Evolutionary conservation across 2,797 vertebrate species (phyloP).

Genomic region (Eulemur mongoz): DNA sequence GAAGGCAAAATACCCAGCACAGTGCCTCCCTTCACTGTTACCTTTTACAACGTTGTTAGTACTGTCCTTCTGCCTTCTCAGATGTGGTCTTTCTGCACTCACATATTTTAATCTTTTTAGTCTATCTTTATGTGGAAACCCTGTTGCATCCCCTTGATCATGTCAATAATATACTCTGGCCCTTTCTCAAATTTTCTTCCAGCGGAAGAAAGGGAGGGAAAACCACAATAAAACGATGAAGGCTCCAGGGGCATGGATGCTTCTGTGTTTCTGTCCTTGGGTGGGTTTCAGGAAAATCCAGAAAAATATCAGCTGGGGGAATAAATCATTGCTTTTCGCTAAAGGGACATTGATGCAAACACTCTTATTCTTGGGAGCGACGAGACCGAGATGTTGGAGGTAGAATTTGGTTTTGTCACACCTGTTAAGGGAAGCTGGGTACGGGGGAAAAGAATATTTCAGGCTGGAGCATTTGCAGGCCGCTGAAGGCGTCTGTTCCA

Average conservation of each 20-base stretch:
- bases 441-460: background rate
- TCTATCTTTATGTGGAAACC: background rate
- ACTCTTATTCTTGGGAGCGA: background rate
- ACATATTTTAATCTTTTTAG: background rate
- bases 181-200: background rate
- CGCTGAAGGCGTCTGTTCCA: background rate
- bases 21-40: background rate
- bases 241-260: background rate
- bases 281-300: background rate
- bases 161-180: background rate
- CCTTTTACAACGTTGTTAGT: background rate
- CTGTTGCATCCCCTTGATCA: background rate
- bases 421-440: background rate
- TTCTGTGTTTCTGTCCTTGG: background rate
- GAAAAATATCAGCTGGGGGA: background rate
- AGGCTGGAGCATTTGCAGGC: background rate
- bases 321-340: background rate
- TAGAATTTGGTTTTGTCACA: background rate
- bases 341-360: background rate
- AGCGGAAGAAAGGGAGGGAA: background rate
- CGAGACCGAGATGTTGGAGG: background rate
- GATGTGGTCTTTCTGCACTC: background rate
- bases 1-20: background rate
- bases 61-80: background rate
- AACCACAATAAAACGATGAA: background rate